Evolutionary conservation across 2,113 vertebrate species (phyloP), one percentile per base, ranked within the genome.

Genomic region (Hymenochirus boettgeri): DNA sequence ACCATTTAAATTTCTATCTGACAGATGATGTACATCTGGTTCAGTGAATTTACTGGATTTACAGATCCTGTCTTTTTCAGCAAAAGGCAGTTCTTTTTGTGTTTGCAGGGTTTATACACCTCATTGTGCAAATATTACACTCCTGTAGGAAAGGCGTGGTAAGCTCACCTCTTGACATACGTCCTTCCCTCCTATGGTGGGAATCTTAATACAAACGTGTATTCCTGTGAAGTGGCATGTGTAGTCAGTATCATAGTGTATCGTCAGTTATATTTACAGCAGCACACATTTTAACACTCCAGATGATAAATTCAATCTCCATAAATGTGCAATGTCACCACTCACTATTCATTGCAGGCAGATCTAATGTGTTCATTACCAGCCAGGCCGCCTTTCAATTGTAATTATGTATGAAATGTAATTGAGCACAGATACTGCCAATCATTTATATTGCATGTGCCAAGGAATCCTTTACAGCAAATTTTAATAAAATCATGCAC

Each of bases 121-220:
- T 35, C 33, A 3, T 35, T 35, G 2, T 35, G 33, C 33, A 35
- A 26, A 29, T 29, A 23, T n/a, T n/a, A 9, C 10, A 3, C 25
- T 48, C 63, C 54, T 50, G 52, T 9, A 10, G 52, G 39, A 25
- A 48, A 65, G 62, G 62, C 48, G 62, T 65, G 45, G 39, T 24
- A 7, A 33, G 35, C 31, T 57, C 29, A 57, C 39, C 18, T 12
- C 10, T 13, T 12, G 15, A 35, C 33, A 35, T 7, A 13, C 33
- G 15, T 25, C 21, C 17, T 18, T 51, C 37, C 6, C 27, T 52
- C 12, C 17, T 8, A 19, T n/a, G n/a, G n/a, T n/a, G 31, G 19
- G 5, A 7, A 13, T 7, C 33, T 12, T 13, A 35, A 11, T 19
- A 33, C 21, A 39, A 24, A 33, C 18, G 39, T 25, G 18, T 35